Percentiles rank a stretch among this genome's conserved stretches.
Evolutionary conservation across 1,140 invertebrate genomes (phyloP).

Genomic region (Aplysia californica): DNA sequence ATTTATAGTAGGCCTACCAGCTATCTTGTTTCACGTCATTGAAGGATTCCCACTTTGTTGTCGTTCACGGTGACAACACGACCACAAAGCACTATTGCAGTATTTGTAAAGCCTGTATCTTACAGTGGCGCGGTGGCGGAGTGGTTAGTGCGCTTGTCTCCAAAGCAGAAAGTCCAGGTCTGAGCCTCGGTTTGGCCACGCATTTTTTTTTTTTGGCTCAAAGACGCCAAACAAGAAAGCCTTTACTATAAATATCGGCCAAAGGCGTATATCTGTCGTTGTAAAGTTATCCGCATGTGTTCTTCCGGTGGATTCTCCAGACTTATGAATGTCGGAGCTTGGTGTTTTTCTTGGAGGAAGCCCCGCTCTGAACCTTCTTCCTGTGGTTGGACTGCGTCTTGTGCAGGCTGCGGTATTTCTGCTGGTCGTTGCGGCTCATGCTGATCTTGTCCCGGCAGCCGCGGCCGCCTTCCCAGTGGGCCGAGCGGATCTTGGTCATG

Average conservation of each 20-base stretch:
- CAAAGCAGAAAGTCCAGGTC: neutral
- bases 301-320: constrained; percentile 30
- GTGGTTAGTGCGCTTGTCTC: neutral
- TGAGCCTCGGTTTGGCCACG: neutral
- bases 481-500: constrained; percentile 51
- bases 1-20: no score
- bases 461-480: constrained; percentile 68
- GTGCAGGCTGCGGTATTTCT: constrained; percentile 57
- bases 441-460: constrained; percentile 66
- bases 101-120: no score
- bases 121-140: no score
- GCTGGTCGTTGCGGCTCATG: constrained; percentile 63
- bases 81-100: no score
- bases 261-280: neutral
- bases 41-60: no score
- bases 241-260: neutral
- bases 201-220: no score
- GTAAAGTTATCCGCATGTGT: neutral
- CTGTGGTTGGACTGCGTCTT: constrained; percentile 59
- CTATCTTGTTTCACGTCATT: no score
- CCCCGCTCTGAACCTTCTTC: constrained; percentile 36
- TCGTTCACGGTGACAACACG: no score
- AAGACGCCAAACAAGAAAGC: no score
- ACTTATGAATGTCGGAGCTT: constrained; percentile 49
- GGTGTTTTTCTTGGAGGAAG: constrained; percentile 41